phyloP scores from a whole-genome alignment of 2,113 vertebrate species.

The Panurus biarmicus region DNA sequence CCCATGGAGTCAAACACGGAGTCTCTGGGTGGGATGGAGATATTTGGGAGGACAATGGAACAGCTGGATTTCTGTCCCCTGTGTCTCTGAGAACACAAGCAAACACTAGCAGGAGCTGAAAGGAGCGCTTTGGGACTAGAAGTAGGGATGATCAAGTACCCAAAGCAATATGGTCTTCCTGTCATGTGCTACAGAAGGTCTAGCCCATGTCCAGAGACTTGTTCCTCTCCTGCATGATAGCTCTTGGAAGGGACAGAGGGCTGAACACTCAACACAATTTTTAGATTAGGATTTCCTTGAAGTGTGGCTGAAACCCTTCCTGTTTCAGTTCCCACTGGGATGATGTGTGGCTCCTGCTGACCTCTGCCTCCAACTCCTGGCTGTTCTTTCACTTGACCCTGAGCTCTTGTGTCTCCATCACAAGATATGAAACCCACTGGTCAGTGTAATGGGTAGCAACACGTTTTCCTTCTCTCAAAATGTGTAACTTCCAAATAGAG shows the following conservation, averaged over 20 bases:
- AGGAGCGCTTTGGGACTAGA: not conserved
- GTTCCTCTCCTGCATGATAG: not conserved
- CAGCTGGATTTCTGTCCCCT: conserved; percentile 57
- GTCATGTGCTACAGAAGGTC: not conserved
- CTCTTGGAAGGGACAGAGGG: not conserved
- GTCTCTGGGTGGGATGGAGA: conserved; percentile 67
- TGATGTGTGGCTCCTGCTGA: not conserved
- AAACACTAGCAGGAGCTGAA: not conserved
- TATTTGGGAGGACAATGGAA: conserved; percentile 74
- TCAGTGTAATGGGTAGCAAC: not conserved
- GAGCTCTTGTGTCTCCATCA: not conserved
- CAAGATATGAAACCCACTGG: fast-evolving
- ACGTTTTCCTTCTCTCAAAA: not conserved
- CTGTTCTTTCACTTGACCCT: not conserved
- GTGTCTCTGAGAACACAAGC: conserved; percentile 56
- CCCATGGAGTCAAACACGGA: conserved; percentile 62
- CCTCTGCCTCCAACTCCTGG: not conserved
- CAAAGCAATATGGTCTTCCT: not conserved
- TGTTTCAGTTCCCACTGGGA: not conserved
- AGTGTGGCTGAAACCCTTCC: not conserved
- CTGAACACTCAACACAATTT: not conserved
- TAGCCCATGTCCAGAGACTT: not conserved
- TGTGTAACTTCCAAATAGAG: not conserved
- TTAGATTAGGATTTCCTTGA: not conserved
- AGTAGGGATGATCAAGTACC: not conserved